phyloP scores from a whole-genome alignment of 1,140 invertebrate species.

The Drosophila santomea region DNA sequence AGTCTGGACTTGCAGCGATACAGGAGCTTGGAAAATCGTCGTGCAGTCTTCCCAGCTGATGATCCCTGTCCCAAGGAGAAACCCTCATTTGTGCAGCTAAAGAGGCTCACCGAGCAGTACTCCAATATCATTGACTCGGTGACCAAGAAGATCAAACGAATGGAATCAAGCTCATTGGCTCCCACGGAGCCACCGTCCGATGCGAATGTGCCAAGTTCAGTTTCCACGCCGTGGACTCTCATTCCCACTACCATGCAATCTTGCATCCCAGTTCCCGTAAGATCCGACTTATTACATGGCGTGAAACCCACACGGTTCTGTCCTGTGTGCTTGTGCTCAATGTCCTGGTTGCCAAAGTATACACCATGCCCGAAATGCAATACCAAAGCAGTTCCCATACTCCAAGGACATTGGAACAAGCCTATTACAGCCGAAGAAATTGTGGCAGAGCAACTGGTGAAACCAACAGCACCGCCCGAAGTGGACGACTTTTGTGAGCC shows the following conservation, averaged over 20 bases:
- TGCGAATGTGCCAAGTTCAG: not conserved
- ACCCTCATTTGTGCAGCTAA: conserved; percentile 1
- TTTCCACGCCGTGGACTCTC: not conserved
- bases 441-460: conserved; percentile 37
- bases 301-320: conserved; percentile 58
- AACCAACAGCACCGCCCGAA: not conserved
- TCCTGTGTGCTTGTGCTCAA: conserved; percentile 56
- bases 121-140: conserved; percentile 24
- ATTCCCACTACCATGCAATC: not conserved
- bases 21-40: conserved; percentile 7
- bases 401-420: conserved; percentile 3
- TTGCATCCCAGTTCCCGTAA: conserved; percentile 39
- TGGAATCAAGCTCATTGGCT: not conserved
- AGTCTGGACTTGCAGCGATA: conserved; percentile 56
- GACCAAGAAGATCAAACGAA: not conserved
- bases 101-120: conserved; percentile 11
- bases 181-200: not conserved
- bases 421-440: conserved; percentile 30
- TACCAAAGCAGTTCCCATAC: conserved; percentile 29
- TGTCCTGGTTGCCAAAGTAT: conserved; percentile 71
- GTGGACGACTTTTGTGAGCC: conserved; percentile 27
- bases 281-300: conserved; percentile 1
- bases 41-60: not conserved
- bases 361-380: conserved; percentile 53
- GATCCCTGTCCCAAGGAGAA: not conserved